These are phyloP conservation scores for Pseudococcus jackbeardsleyi DNA, from an alignment of 2,888 invertebrate species.

Conservation along the genomic window DNA sequence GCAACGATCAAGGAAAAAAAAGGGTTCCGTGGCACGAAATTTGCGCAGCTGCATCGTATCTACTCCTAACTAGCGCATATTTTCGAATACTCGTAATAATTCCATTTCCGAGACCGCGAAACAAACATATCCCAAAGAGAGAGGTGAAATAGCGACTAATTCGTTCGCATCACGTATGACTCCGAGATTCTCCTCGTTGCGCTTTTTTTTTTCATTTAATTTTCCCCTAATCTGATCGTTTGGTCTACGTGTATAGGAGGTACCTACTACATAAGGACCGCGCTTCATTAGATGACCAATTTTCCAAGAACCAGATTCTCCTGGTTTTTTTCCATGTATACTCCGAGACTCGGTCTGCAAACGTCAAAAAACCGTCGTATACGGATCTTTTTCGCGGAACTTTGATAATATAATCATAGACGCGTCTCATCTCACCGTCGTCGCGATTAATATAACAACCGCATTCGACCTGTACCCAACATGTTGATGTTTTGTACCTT, in stretches of 20 bases:
- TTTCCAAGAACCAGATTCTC: neutral
- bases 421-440: neutral
- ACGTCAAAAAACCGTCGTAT: neutral
- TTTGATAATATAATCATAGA: neutral
- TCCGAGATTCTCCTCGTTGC: neutral
- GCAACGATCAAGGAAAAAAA: neutral
- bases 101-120: neutral
- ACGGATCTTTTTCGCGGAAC: neutral
- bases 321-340: neutral
- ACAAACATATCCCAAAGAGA: neutral
- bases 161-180: slow-evolving; percentile 34
- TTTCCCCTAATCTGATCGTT: slow-evolving; percentile 17
- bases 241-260: neutral
- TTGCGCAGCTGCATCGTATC: neutral
- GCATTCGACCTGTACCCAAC: neutral
- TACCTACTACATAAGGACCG: neutral
- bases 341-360: neutral
- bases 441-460: neutral
- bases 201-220: neutral
- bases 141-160: neutral
- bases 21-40: neutral
- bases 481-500: neutral
- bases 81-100: neutral
- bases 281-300: slow-evolving; percentile 22
- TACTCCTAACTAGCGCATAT: neutral